Conservation (phyloP, 2,797 vertebrate species). For the Neopelma chrysocephalum region DNA sequence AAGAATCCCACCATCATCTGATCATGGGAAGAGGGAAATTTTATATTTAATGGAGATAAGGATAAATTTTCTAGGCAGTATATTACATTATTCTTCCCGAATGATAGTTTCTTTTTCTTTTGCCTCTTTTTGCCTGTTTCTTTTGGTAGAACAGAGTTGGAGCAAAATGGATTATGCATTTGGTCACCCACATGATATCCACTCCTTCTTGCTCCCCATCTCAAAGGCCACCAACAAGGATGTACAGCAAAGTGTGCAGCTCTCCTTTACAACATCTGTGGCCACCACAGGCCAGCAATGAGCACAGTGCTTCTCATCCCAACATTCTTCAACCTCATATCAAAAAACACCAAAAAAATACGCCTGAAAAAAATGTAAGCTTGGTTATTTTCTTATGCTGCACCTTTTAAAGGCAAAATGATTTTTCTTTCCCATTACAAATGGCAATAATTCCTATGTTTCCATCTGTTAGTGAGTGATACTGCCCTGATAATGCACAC, state of each 20-base stretch:
- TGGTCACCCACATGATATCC: fast-evolving
- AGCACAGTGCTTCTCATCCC: not conserved
- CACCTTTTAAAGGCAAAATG: not conserved
- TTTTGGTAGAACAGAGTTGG: not conserved
- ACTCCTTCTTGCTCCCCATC: not conserved
- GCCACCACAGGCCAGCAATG: not conserved
- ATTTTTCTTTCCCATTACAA: not conserved
- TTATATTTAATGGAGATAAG: not conserved
- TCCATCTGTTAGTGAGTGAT: not conserved
- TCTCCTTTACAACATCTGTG: not conserved
- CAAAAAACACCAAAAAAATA: not conserved
- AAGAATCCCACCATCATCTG: not conserved
- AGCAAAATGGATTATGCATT: not conserved
- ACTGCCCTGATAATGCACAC: not conserved
- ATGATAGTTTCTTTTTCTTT: not conserved
- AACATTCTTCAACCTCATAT: not conserved
- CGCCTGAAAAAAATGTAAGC: not conserved
- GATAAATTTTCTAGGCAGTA: not conserved
- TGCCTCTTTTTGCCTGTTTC: too few relatives aligned
- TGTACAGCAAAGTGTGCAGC: not conserved
- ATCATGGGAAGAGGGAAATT: not conserved
- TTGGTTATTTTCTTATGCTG: not conserved
- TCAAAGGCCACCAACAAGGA: not conserved
- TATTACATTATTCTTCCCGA: not conserved
- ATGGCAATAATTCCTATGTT: not conserved